Evolutionary conservation across 2,888 invertebrate species (phyloP).

Genomic region (Trichopria drosophilae): DNA sequence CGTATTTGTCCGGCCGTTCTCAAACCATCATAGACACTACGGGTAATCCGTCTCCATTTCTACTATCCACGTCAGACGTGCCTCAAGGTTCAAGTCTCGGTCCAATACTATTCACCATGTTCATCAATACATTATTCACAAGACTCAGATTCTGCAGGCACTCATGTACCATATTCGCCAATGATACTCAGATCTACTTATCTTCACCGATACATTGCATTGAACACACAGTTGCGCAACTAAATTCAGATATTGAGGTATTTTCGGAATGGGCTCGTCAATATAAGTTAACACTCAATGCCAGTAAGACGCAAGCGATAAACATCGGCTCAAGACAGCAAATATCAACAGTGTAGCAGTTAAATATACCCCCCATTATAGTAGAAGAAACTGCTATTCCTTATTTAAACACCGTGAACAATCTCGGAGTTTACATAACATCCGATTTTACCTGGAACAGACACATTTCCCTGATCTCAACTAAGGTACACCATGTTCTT

Average conservation of each 20-base stretch:
- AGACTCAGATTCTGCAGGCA: not conserved
- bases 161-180: not conserved
- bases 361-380: not conserved
- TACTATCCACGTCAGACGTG: not conserved
- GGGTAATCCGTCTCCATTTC: not conserved
- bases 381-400: not conserved
- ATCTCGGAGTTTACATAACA: not conserved
- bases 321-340: not conserved
- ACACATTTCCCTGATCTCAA: not conserved
- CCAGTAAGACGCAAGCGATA: not conserved
- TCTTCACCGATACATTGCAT: too few relatives aligned
- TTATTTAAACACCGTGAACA: not conserved
- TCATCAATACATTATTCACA: not conserved
- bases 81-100: not conserved
- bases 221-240: too few relatives aligned
- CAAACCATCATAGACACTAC: not conserved
- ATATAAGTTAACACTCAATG: not conserved
- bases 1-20: not conserved
- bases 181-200: slow-evolving; percentile 3
- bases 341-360: not conserved
- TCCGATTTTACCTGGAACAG: not conserved
- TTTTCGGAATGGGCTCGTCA: not conserved
- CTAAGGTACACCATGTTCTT: not conserved
- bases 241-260: not conserved
- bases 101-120: not conserved